phyloP scores from a whole-genome alignment of 1,140 invertebrate genomes.

The Metaphire vulgaris region DNA sequence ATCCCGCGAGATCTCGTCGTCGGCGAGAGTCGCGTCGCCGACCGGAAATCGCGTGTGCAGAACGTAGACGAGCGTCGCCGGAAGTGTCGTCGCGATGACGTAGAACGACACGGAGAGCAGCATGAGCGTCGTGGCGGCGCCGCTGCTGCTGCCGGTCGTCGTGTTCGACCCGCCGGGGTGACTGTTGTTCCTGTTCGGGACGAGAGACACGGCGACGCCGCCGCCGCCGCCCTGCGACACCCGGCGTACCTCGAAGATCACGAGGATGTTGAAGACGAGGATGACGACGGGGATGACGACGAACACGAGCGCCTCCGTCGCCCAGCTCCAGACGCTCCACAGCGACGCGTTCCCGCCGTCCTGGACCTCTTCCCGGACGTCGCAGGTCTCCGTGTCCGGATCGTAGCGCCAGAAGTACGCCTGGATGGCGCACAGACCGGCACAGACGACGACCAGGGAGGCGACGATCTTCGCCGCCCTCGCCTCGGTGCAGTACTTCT shows the following conservation, averaged over 20 bases:
- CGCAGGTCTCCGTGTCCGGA: slow-evolving; percentile 28
- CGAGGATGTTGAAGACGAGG: slow-evolving; percentile 45
- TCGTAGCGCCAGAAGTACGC: slow-evolving; percentile 44
- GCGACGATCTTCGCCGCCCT: slow-evolving; percentile 59
- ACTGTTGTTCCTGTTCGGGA: too few species aligned
- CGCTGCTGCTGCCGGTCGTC: slow-evolving; percentile 12
- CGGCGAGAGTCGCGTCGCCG: slow-evolving; percentile 27
- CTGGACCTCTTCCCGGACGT: slow-evolving; percentile 16
- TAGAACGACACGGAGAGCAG: slow-evolving; percentile 49
- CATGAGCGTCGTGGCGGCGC: slow-evolving; percentile 45
- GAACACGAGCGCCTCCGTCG: slow-evolving; percentile 44
- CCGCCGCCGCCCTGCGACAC: background rate
- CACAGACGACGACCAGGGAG: slow-evolving; percentile 30
- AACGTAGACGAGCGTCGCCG: slow-evolving; percentile 41
- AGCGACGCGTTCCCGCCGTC: slow-evolving; percentile 30
- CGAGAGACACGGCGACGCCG: too few species aligned
- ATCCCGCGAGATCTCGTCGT: slow-evolving; percentile 27
- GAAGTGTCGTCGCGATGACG: slow-evolving; percentile 47
- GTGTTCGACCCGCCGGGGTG: too few species aligned
- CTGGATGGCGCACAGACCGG: slow-evolving; percentile 35
- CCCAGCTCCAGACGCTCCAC: slow-evolving; percentile 41
- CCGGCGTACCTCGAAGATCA: slow-evolving; percentile 39
- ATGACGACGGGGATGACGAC: slow-evolving; percentile 41
- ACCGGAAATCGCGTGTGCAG: slow-evolving; percentile 32
- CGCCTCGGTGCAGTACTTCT: slow-evolving; percentile 72